Conservation (phyloP, 2,888 invertebrate genomes). For the Venustoraphidia nigricollis region DNA sequence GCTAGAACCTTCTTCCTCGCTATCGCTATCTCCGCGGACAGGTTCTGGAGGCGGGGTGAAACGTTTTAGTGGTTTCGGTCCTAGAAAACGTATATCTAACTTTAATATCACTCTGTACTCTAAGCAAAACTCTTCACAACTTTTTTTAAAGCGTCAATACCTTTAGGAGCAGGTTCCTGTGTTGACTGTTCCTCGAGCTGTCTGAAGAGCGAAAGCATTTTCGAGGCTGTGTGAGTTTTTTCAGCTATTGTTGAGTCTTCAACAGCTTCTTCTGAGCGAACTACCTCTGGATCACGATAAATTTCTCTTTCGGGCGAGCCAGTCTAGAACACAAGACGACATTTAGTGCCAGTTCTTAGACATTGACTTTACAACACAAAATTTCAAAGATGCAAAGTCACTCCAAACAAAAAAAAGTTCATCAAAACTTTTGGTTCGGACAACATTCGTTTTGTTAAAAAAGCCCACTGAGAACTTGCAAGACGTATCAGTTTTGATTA, state of each 20-base stretch:
- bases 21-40: slow-evolving; percentile 20
- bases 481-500: too few relatives aligned
- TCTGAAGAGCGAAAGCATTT: slow-evolving; percentile 78
- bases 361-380: neutral
- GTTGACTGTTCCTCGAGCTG: slow-evolving; percentile 65
- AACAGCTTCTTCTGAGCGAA: slow-evolving; percentile 40
- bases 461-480: too few relatives aligned
- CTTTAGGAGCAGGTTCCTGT: slow-evolving; percentile 28
- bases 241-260: slow-evolving; percentile 37
- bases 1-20: slow-evolving; percentile 26
- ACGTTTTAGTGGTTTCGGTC: slow-evolving; percentile 71
- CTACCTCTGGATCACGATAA: slow-evolving; percentile 57
- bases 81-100: slow-evolving; percentile 18
- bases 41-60: slow-evolving; percentile 79
- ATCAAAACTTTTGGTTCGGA: too few relatives aligned
- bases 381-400: neutral
- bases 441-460: too few relatives aligned
- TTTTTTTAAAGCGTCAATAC: neutral
- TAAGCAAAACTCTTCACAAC: neutral
- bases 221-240: slow-evolving; percentile 57
- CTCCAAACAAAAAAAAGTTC: too few relatives aligned
- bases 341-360: neutral
- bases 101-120: neutral
- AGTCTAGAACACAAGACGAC: slow-evolving; percentile 24
- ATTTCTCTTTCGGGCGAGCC: slow-evolving; percentile 57